These are phyloP conservation scores for Drepana arcuata DNA, from an alignment of 1,140 invertebrate genomes.

Conservation along the genomic window DNA sequence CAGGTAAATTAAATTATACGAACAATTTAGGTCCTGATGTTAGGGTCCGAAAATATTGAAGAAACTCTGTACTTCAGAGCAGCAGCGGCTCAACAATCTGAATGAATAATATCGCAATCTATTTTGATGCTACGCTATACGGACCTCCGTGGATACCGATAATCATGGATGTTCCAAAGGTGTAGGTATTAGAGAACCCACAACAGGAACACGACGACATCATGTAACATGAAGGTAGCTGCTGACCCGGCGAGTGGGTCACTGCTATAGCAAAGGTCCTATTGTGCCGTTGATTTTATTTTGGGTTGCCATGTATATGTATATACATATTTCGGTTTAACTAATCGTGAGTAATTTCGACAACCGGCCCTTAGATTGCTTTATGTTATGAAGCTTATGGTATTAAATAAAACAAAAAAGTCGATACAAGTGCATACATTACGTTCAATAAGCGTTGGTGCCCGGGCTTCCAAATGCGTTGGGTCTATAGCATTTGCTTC, in stretches of 20 bases:
- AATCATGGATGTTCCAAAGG: neutral
- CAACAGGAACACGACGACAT: no score
- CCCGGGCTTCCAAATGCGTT: neutral
- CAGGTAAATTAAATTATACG: conserved; percentile 18
- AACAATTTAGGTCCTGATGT: neutral
- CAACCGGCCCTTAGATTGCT: no score
- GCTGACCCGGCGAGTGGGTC: no score
- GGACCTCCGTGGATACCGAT: neutral
- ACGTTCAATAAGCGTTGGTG: neutral
- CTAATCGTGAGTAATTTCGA: no score
- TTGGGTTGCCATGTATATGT: no score
- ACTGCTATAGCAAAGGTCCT: no score
- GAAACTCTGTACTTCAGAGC: neutral
- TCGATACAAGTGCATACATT: neutral
- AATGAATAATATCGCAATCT: neutral
- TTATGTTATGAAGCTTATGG: no score
- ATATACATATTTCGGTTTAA: no score
- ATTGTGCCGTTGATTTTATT: no score
- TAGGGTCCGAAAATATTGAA: neutral
- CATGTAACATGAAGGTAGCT: no score
- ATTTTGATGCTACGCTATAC: neutral
- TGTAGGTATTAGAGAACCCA: neutral
- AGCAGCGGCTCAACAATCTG: neutral
- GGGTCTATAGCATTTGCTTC: neutral
- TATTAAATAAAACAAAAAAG: no score